A percentile compares a stretch with the other conserved stretches of the same genome.
phyloP scores from a whole-genome alignment of 2,113 vertebrate genomes.

The Onychorhynchus coronatus region DNA sequence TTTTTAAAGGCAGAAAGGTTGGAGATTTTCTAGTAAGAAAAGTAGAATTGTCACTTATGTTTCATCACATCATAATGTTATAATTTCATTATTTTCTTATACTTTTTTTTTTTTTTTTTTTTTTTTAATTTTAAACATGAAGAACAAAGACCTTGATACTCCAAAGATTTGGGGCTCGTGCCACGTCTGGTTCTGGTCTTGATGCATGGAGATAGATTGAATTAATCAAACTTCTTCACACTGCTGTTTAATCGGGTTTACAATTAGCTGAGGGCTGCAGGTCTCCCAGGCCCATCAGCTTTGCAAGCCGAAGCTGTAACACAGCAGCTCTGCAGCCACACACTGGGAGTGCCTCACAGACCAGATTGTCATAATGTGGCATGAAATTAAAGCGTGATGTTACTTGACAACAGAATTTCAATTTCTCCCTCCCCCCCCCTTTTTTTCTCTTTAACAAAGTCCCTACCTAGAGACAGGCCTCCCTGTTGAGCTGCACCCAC shows the following conservation, averaged over 20 bases:
- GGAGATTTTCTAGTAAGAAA: not conserved
- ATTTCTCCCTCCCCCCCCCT: not conserved
- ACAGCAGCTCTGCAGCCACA: slow-evolving; percentile 15
- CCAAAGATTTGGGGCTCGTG: not conserved
- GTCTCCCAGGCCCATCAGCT: slow-evolving; percentile 36
- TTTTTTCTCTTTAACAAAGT: not conserved
- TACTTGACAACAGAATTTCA: slow-evolving; percentile 56
- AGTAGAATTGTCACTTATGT: not conserved
- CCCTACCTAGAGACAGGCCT: not conserved
- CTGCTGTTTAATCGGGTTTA: slow-evolving; percentile 57
- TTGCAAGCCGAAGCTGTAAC: slow-evolving; percentile 6
- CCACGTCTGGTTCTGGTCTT: slow-evolving; percentile 8
- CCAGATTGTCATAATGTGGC: slow-evolving; percentile 66
- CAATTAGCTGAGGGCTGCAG: slow-evolving; percentile 42
- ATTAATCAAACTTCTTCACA: slow-evolving; percentile 62
- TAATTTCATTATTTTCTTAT: not conserved
- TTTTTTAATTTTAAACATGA: not conserved
- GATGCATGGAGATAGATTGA: slow-evolving; percentile 38
- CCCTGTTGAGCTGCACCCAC: not conserved
- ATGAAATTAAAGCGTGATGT: slow-evolving; percentile 70
- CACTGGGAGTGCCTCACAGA: slow-evolving; percentile 40
- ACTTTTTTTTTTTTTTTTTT: not conserved
- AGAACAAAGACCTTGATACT: slow-evolving; percentile 9
- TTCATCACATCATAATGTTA: not conserved
- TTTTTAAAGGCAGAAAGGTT: not conserved